A percentile compares a stretch with the other conserved stretches of the same genome.
phyloP scores from a whole-genome alignment of 2,888 invertebrate genomes.

The Blastobasis lacticolella region DNA sequence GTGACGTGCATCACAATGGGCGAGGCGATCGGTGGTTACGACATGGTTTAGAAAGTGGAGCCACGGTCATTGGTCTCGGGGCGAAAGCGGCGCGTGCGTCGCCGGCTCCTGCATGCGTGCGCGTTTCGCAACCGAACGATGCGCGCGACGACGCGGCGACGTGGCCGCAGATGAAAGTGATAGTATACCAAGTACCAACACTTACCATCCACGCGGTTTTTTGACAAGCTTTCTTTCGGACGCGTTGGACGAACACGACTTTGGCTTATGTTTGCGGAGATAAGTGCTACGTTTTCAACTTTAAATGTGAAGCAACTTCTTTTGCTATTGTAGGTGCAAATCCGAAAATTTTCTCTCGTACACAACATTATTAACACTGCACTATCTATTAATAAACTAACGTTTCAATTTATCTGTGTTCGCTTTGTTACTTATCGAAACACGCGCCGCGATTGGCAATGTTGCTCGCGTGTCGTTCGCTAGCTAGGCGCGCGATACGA shows the following conservation, averaged over 20 bases:
- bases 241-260: too few species aligned
- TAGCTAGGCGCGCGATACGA: background rate
- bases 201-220: too few species aligned
- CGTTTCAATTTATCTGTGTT: background rate
- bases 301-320: too few species aligned
- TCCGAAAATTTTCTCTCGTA: too few species aligned
- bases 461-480: background rate
- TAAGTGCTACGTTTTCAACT: too few species aligned
- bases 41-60: conserved; percentile 68
- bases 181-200: conserved; percentile 14
- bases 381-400: too few species aligned
- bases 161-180: conserved; percentile 41
- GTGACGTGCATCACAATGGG: conserved; percentile 65
- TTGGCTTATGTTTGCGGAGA: too few species aligned
- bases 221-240: too few species aligned
- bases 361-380: too few species aligned
- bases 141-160: conserved; percentile 12
- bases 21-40: conserved; percentile 65
- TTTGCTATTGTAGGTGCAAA: too few species aligned
- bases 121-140: conserved; percentile 31
- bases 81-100: conserved; percentile 55
- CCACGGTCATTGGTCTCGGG: conserved; percentile 67
- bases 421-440: background rate
- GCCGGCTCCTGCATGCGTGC: conserved; percentile 30
- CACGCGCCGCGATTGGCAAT: conserved; percentile 5